A percentile compares a stretch with the other conserved stretches of the same genome.
These are phyloP conservation scores for Papilio machaon DNA, from an alignment of 1,140 invertebrate genomes.

Conservation along the genomic window DNA sequence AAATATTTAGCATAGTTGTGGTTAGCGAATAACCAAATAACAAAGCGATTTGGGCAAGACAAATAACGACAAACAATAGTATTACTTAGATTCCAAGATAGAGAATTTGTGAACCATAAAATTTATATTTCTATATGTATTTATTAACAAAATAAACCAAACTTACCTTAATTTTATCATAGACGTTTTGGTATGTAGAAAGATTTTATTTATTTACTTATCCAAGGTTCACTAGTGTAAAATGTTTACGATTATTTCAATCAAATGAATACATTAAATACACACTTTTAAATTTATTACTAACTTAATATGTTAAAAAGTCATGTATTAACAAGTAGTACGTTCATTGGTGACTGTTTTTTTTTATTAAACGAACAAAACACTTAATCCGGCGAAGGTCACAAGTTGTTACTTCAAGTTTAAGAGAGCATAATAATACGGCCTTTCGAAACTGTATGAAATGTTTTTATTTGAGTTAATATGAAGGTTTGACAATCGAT, in stretches of 20 bases:
- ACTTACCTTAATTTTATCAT: too few species aligned
- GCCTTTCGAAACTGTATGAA: constrained; percentile 11
- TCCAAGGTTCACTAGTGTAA: too few species aligned
- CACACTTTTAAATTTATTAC: neutral
- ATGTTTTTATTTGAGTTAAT: neutral
- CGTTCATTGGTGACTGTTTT: neutral
- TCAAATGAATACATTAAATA: neutral
- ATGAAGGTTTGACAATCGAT: neutral
- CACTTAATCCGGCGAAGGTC: constrained; percentile 2
- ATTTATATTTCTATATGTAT: too few species aligned
- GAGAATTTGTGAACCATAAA: too few species aligned
- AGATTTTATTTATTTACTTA: too few species aligned
- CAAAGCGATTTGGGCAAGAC: too few species aligned
- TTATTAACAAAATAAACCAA: too few species aligned
- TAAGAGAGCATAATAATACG: neutral
- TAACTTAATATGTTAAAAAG: neutral
- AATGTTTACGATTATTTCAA: neutral
- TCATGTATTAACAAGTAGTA: neutral
- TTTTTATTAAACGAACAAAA: constrained; percentile 19
- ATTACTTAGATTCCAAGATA: too few species aligned
- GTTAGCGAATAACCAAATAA: neutral
- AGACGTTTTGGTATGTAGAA: too few species aligned
- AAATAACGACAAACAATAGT: too few species aligned
- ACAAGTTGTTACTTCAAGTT: constrained; percentile 6
- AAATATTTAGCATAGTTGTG: neutral